Conservation (phyloP, 2,888 invertebrate species). For the Aradus depressus region DNA sequence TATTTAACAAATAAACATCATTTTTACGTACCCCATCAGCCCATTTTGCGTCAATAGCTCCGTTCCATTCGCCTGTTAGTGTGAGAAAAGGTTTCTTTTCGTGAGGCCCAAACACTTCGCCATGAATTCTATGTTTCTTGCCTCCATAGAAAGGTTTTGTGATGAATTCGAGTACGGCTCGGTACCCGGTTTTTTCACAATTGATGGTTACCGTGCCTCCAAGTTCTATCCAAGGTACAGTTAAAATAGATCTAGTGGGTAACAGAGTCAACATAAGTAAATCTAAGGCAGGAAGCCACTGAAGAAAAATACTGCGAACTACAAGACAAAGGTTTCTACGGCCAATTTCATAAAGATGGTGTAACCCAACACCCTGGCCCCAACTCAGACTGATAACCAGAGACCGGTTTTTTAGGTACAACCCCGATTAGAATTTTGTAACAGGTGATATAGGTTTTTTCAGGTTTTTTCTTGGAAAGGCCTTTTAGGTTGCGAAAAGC, state of each 20-base stretch:
- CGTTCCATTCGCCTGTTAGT: slow-evolving; percentile 95
- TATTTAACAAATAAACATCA: too few relatives aligned
- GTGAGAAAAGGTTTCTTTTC: slow-evolving; percentile 84
- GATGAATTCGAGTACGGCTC: slow-evolving; percentile 85
- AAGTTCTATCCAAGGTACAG: slow-evolving; percentile 97
- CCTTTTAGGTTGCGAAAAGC: too few relatives aligned
- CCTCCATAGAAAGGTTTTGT: slow-evolving; percentile 98
- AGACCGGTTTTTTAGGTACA: too few relatives aligned
- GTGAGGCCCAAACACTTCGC: slow-evolving; percentile 64
- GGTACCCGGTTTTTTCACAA: slow-evolving; percentile 88
- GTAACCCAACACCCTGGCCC: too few relatives aligned
- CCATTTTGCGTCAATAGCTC: slow-evolving; percentile 86
- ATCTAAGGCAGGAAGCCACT: too few relatives aligned
- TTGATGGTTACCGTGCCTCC: slow-evolving; percentile 84
- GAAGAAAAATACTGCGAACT: not conserved
- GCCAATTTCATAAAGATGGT: too few relatives aligned
- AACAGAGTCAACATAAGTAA: too few relatives aligned
- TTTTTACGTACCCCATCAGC: slow-evolving; percentile 47
- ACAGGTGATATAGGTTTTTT: too few relatives aligned
- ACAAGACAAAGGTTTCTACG: not conserved
- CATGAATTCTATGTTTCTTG: slow-evolving; percentile 78
- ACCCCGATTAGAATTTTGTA: too few relatives aligned
- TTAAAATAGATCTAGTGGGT: slow-evolving; percentile 48
- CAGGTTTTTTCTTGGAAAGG: too few relatives aligned
- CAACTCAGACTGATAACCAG: too few relatives aligned